phyloP scores from a whole-genome alignment of 2,888 invertebrate species.

The Leucophenga montana region DNA sequence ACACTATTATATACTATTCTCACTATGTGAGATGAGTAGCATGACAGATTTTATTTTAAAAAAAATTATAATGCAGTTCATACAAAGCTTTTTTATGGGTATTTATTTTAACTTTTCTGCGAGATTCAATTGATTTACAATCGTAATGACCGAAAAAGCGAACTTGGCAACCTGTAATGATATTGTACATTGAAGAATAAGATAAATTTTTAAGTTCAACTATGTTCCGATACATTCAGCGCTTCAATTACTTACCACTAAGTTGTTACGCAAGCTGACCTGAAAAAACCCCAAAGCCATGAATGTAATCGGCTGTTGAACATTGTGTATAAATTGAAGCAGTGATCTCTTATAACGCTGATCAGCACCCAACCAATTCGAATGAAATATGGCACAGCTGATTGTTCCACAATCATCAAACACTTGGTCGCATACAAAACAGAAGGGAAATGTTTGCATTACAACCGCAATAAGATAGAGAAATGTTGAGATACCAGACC shows the following conservation, averaged over 20 bases:
- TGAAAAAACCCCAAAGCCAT: constrained; percentile 51
- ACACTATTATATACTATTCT: too few relatives aligned
- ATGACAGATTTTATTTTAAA: too few relatives aligned
- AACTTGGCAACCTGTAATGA: constrained; percentile 49
- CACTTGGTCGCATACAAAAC: constrained; percentile 42
- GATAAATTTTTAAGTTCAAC: too few relatives aligned
- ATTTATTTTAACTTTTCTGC: constrained; percentile 45
- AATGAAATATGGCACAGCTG: constrained; percentile 41
- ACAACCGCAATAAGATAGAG: neutral
- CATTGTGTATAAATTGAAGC: constrained; percentile 49
- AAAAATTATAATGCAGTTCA: too few relatives aligned
- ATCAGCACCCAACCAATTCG: constrained; percentile 43
- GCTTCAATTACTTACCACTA: constrained; percentile 42
- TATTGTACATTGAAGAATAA: too few relatives aligned
- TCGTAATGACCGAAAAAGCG: constrained; percentile 52
- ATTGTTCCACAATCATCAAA: constrained; percentile 35
- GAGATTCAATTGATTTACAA: constrained; percentile 49
- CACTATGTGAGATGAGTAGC: too few relatives aligned
- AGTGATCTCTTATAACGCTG: constrained; percentile 42
- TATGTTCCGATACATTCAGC: neutral
- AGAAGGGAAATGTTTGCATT: constrained; percentile 47
- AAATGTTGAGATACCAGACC: neutral
- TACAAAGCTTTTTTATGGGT: too few relatives aligned
- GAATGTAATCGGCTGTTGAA: constrained; percentile 44
- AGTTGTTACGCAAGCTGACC: constrained; percentile 49